These are phyloP conservation scores for Pseudorhombus dupliciocellatus DNA, from an alignment of 2,113 vertebrate species.

Conservation along the genomic window DNA sequence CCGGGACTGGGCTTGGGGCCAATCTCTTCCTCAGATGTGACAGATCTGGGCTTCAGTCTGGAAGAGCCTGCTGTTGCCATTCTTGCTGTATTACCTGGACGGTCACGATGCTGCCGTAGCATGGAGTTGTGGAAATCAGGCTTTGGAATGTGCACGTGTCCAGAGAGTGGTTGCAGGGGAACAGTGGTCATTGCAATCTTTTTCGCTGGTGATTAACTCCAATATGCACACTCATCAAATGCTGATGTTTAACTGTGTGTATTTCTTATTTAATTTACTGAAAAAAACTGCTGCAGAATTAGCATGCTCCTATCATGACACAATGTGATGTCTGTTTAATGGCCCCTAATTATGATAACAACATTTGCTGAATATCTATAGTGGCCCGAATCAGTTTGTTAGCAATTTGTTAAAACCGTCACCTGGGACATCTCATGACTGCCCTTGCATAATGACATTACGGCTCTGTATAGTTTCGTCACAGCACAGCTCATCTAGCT, in stretches of 20 bases:
- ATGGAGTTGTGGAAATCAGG: conserved; percentile 60
- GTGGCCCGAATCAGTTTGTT: neutral
- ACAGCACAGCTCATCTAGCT: conserved; percentile 17
- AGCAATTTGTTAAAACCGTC: neutral
- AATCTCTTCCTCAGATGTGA: conserved; percentile 67
- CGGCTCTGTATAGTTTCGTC: conserved; percentile 15
- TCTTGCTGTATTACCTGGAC: conserved; percentile 63
- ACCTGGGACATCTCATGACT: conserved; percentile 9
- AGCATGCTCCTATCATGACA: neutral
- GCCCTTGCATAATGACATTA: conserved; percentile 15
- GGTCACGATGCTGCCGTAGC: conserved; percentile 31
- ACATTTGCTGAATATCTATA: neutral
- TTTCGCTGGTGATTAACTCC: neutral
- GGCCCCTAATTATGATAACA: neutral
- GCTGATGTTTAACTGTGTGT: neutral
- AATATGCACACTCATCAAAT: neutral
- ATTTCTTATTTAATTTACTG: neutral
- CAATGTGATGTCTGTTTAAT: neutral
- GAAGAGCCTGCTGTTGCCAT: conserved; percentile 69
- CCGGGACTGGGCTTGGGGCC: conserved; percentile 62
- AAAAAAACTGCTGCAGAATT: neutral
- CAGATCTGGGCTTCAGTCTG: conserved; percentile 68
- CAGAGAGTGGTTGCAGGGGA: conserved; percentile 13
- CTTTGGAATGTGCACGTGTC: conserved; percentile 16
- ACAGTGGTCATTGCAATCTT: conserved; percentile 7